phyloP scores from a whole-genome alignment of 2,888 invertebrate species.

The Penaeus monodon region DNA sequence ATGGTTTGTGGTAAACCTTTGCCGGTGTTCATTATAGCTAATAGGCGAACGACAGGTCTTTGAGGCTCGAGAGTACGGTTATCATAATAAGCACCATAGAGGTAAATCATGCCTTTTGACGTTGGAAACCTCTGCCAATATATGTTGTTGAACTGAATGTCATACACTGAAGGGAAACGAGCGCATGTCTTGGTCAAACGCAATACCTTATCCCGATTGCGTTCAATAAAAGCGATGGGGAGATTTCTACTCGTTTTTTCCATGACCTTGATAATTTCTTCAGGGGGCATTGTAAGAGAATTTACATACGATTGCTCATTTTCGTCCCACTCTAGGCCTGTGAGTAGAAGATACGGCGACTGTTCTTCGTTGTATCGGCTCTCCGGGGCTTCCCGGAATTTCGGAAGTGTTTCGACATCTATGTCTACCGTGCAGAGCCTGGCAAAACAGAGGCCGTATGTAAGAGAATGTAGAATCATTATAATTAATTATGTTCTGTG shows the following conservation, averaged over 20 bases:
- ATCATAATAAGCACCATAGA: slow-evolving; percentile 91
- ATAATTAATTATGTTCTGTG: too few relatives aligned
- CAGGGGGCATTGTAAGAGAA: slow-evolving; percentile 77
- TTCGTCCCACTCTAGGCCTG: slow-evolving; percentile 66
- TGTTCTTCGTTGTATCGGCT: too few relatives aligned
- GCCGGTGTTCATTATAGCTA: slow-evolving; percentile 90
- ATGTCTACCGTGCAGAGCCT: too few relatives aligned
- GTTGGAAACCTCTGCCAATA: slow-evolving; percentile 91
- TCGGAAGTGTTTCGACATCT: too few relatives aligned
- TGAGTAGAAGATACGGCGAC: too few relatives aligned
- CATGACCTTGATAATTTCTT: slow-evolving; percentile 71
- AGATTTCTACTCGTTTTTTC: slow-evolving; percentile 85
- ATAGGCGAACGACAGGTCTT: slow-evolving; percentile 85
- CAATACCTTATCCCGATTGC: slow-evolving; percentile 81
- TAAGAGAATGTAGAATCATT: too few relatives aligned
- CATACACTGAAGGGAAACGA: slow-evolving; percentile 87
- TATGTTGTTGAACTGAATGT: slow-evolving; percentile 91
- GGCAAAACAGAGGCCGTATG: too few relatives aligned
- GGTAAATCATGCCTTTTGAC: slow-evolving; percentile 87
- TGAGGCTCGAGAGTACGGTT: slow-evolving; percentile 77
- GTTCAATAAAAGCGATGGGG: slow-evolving; percentile 87
- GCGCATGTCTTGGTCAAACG: slow-evolving; percentile 81
- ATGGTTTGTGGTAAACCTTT: slow-evolving; percentile 84
- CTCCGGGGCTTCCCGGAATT: too few relatives aligned
- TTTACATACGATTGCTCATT: slow-evolving; percentile 76